A percentile compares a stretch with the other conserved stretches of the same genome.
Conservation (phyloP, 2,113 vertebrate species). For the Xyliphius kryptos region DNA sequence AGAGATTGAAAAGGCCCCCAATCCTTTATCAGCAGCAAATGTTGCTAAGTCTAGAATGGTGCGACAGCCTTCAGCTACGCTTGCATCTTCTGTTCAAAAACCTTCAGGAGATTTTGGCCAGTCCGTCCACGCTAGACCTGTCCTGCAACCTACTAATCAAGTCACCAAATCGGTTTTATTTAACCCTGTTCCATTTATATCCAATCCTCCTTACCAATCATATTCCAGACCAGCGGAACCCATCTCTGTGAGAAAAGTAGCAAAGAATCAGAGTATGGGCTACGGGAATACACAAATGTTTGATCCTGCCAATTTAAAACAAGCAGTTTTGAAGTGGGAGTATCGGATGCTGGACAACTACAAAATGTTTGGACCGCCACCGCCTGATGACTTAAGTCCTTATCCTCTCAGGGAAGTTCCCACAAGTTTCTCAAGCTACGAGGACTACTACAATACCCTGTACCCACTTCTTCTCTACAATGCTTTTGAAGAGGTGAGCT, state of each 20-base stretch:
- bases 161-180: not conserved
- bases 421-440: conserved; percentile 56
- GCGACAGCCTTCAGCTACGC: not conserved
- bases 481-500: conserved; percentile 76
- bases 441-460: conserved; percentile 69
- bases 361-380: conserved; percentile 59
- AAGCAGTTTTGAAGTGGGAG: conserved; percentile 69
- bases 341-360: conserved; percentile 64
- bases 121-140: conserved; percentile 1
- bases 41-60: conserved; percentile 53
- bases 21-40: conserved; percentile 40
- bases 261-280: not conserved
- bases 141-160: not conserved
- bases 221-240: conserved; percentile 39
- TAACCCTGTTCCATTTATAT: not conserved
- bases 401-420: conserved; percentile 63
- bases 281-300: conserved; percentile 12
- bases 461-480: conserved; percentile 75
- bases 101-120: not conserved
- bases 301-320: conserved; percentile 53
- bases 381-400: conserved; percentile 58
- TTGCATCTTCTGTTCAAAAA: not conserved
- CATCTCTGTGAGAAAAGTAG: not conserved
- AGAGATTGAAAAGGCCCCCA: conserved; percentile 56
- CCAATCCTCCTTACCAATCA: conserved; percentile 25